Percentiles rank a stretch among this genome's conserved stretches.
phyloP scores from a whole-genome alignment of 2,888 invertebrate species.

The Caenorhabditis sp. region DNA sequence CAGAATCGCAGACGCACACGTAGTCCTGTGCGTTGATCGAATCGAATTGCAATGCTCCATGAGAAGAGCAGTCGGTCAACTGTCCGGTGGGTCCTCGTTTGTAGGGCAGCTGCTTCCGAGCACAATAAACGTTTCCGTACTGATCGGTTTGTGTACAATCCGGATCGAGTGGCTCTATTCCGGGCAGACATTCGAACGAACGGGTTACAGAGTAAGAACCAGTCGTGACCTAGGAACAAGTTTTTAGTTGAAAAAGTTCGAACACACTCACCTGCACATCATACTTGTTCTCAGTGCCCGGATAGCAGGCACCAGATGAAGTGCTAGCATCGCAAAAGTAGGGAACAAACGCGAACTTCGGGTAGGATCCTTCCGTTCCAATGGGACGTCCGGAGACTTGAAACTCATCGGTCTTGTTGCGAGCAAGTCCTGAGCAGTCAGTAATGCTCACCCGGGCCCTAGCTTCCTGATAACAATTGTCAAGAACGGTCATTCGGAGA shows the following conservation, averaged over 20 bases:
- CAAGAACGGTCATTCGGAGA: conserved; percentile 1
- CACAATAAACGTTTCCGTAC: background rate
- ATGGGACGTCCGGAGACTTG: background rate
- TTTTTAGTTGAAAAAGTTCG: no score
- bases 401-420: background rate
- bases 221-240: background rate
- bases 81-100: conserved; percentile 7
- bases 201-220: background rate
- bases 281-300: background rate
- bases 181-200: background rate
- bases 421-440: background rate
- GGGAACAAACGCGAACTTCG: conserved; percentile 7
- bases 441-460: background rate
- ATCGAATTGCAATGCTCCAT: background rate
- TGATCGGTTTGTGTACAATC: background rate
- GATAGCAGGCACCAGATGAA: background rate
- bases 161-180: background rate
- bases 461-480: conserved; percentile 1
- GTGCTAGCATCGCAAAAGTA: background rate
- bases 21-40: background rate
- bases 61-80: background rate
- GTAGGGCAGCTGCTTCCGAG: background rate
- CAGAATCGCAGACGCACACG: conserved; percentile 2
- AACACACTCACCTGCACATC: background rate
- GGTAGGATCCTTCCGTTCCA: background rate